Base-by-base conservation (phyloP, 2,113 vertebrate genomes). In the Seriola aureovittata region DNA sequence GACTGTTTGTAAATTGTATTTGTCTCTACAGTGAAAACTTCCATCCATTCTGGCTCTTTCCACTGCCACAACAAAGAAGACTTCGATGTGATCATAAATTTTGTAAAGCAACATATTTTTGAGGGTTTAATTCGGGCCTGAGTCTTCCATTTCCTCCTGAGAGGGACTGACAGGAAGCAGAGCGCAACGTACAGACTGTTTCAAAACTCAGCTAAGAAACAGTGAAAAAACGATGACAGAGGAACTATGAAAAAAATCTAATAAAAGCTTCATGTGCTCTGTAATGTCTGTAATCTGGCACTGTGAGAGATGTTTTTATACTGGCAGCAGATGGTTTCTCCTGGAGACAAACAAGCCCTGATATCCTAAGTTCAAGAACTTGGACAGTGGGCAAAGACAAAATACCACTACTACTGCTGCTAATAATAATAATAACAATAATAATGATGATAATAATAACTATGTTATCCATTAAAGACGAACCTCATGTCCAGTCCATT, bases 401-500 rank as follows among this genome's bases (percentile, higher is more conserved):
- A 81, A 75, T 72, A 68, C 66, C 69, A 59, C 46, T 65, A 62
- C 71, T 46, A 2, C 65, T 65, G 10, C 29, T 73, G 9, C 8
- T 42, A 1, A 11, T 42, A 42, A 48, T 80, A 34, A 23, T 63
- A 38, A 23, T 67, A n/a, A 13, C 44, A 48, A 23, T 38, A 42
- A 42, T 42, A 10, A 42, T 42, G 29, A 23, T 63, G 23, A 23
- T 67, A n/a, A 13, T 54, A 48, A 23, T 44, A 66, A 42, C 17
- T 42, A 46, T 50, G n/a, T n/a, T 67, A 21, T 57, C 44, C 19
- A 69, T 62, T 48, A 29, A 76, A 81, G 48, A 78, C 96, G 90
- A 82, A 99, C 98, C 98, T 99, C 98, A 99, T 99, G 91, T 99
- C 98, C 90, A 99, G 93, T 34, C 98, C 98, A 0, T 99, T 99